Base-by-base conservation (phyloP, 2,888 invertebrate species). In the Chrysina gloriosa region DNA sequence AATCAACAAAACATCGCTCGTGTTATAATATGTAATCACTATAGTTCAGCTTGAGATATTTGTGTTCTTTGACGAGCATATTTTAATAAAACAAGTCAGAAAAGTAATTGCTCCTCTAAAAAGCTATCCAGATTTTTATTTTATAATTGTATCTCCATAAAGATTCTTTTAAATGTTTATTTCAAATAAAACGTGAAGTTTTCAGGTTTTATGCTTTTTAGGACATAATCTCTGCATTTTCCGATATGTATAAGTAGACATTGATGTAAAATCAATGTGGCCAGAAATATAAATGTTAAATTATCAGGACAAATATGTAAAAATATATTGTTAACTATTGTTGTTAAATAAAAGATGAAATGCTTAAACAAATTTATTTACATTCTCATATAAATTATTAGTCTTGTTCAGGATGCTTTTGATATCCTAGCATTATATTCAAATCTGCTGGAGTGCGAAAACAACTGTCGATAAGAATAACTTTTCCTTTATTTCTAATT, bases 391-490 rank as follows among this genome's bases (percentile, higher is more conserved):
- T 25, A 9, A 19, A 16, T 42, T 63, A 34, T 39, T 74, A 47
- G 45, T 76, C 70, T 11, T 71, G 56, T 47, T 75, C 72, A 6
- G 74, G 72, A 65, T 77, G 74, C 67, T 75, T 74, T 67, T 80
- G 78, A 68, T 77, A 71, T 6, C 81, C 81, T 63, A 82, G 69
- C 81, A 83, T 80, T 36, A 81, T 77, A 74, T 78, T 75, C 42
- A 82, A 77, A 76, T 84, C 84, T 23, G 78, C 77, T 11, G 83
- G 80, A 66, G 72, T 76, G 67, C 79, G 73, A 68, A 84, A 84
- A 63, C 74, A 78, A 36, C 78, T 69, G 14, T 81, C 81, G 0
- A 81, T 19, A 52, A 84, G 69, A 63, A 81, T 74, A 11, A 79
- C 58, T 54, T 68, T 74, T 42, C 74, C 71, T 25, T 73, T 68